Evolutionary conservation across 92 coral and sea anemone species (phyloP), one percentile per base, ranked within the genome.

Genomic region (Isaurus tuberculatus): DNA sequence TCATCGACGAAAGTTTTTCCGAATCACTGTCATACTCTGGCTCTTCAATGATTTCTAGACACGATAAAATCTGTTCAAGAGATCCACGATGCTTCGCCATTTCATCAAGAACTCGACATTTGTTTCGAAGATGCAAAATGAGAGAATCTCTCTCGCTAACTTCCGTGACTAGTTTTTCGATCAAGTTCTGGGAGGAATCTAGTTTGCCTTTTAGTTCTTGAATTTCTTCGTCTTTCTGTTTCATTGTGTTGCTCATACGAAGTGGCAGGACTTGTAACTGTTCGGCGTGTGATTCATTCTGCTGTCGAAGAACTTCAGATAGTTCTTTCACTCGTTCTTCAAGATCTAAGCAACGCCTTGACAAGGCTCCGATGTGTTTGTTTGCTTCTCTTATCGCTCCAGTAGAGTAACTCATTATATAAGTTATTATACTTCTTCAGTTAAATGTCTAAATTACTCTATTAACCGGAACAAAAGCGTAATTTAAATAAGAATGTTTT

Each of bases 321-420:
- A 97, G 69, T 65, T 92, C 97, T 57, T 91, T 88, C 13, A 92
- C 94, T 84, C 88, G 89, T 43, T 89, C 92, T 80, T 97, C 99
- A 33, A 97, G 85, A 44, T 92, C 96, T 10, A 92, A 80, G 49
- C 91, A 88, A 25, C 94, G 89, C 64, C 72, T 84, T 65, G 92
- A 87, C 75, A 97, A 81, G 0, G 94, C 93, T 84, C 88, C 88
- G 79, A 97, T 97, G 85, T 97, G 99, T 19, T 86, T 88, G 85
- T 97, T 97, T 17, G 99, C 98, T 73, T 97, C 99, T 58, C 90
- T 92, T 74, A 97, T 97, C 11, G 97, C 97, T n/a, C 91, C 96
- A 14, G 91, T 85, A 0, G 97, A 85, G 30, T 87, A 73, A 65
- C 93, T 87, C 98, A 95, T 95, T 77, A 30, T 58, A 8, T 17